Conservation (phyloP, 2,888 invertebrate genomes). For the Tetropium fuscum region DNA sequence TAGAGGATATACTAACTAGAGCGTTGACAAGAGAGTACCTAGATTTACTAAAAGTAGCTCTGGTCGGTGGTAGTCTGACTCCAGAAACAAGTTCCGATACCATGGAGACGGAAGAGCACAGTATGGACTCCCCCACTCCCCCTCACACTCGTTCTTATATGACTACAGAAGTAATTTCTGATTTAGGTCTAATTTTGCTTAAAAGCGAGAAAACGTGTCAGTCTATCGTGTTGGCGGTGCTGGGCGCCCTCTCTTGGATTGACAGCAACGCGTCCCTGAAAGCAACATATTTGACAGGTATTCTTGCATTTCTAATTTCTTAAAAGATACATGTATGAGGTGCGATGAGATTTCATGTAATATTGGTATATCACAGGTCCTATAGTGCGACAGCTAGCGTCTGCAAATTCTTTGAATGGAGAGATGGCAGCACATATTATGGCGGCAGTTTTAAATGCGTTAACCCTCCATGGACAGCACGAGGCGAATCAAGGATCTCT, state of each 20-base stretch:
- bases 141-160: conserved; percentile 64
- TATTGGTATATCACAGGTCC: conserved; percentile 68
- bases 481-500: conserved; percentile 88
- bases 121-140: conserved; percentile 76
- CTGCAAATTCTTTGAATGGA: conserved; percentile 73
- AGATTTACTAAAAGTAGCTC: conserved; percentile 80
- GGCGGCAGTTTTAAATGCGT: conserved; percentile 76
- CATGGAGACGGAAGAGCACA: conserved; percentile 76
- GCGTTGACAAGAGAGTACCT: conserved; percentile 90
- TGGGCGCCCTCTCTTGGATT: conserved; percentile 84
- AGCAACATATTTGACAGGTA: conserved; percentile 73
- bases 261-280: conserved; percentile 87
- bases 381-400: conserved; percentile 75
- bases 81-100: conserved; percentile 68
- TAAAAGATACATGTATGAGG: too few species aligned
- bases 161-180: conserved; percentile 82
- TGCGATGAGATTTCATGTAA: too few species aligned
- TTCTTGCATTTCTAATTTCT: background rate
- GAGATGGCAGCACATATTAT: conserved; percentile 81
- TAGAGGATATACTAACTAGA: conserved; percentile 88
- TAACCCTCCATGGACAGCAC: conserved; percentile 90
- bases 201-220: conserved; percentile 75
- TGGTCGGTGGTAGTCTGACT: conserved; percentile 76
- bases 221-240: conserved; percentile 73
- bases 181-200: conserved; percentile 80